Conservation (phyloP, 2,113 vertebrate species). For the Lepus americanus region DNA sequence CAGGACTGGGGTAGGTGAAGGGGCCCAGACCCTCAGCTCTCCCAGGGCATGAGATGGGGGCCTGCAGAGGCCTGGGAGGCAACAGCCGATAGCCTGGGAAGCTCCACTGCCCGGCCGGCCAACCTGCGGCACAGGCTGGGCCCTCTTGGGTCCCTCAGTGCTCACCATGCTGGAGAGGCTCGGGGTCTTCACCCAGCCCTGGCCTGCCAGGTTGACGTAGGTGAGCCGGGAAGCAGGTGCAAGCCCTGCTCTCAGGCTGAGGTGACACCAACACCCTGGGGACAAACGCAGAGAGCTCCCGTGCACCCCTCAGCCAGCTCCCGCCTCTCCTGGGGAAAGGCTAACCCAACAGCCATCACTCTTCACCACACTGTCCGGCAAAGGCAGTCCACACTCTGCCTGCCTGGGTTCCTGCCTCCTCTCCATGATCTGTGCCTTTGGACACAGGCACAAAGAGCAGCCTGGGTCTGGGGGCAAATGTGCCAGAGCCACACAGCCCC, state of each 20-base stretch:
- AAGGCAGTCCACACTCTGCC: neutral
- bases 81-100: neutral
- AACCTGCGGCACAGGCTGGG: too few relatives aligned
- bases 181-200: neutral
- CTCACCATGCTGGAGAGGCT: too few relatives aligned
- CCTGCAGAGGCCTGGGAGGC: neutral
- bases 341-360: neutral
- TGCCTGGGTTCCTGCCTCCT: neutral
- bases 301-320: neutral
- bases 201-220: neutral
- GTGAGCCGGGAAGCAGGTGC: too few relatives aligned
- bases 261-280: neutral
- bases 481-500: neutral
- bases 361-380: fast-evolving
- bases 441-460: neutral
- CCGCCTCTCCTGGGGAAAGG: neutral
- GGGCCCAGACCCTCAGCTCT: neutral
- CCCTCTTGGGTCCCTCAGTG: neutral
- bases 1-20: neutral
- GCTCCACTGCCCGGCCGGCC: too few relatives aligned
- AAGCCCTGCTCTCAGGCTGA: neutral
- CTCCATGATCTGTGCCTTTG: neutral
- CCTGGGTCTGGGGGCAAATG: neutral
- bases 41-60: fast-evolving
- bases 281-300: neutral